Percentiles rank a stretch among this genome's conserved stretches.
phyloP scores from a whole-genome alignment of 2,797 vertebrate genomes.

The Rhadinocentrus ornatus region DNA sequence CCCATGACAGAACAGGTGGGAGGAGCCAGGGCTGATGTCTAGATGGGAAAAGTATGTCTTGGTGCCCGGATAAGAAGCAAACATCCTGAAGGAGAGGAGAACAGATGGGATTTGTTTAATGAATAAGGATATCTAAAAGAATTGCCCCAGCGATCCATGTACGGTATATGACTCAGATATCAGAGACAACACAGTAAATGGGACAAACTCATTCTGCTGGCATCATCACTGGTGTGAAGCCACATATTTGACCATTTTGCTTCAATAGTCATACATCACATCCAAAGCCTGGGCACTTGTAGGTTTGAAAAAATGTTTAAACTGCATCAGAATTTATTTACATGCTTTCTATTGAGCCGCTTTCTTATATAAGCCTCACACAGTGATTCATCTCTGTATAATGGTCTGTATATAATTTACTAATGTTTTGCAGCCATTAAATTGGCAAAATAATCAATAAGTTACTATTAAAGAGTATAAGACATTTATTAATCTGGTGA shows the following conservation, averaged over 20 bases:
- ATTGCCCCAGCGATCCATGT: background rate
- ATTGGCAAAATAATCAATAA: background rate
- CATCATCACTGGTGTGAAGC: background rate
- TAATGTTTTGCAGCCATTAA: background rate
- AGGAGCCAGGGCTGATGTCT: conserved; percentile 78
- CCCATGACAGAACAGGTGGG: conserved; percentile 77
- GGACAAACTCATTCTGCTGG: background rate
- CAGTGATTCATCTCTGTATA: background rate
- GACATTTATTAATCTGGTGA: no score
- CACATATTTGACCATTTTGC: no score
- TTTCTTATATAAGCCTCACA: no score
- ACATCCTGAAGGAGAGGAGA: conserved; percentile 74
- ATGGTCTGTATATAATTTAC: background rate
- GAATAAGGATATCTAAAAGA: background rate
- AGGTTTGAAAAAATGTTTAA: no score
- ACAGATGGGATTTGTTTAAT: background rate
- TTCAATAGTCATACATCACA: no score
- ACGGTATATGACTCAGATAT: background rate
- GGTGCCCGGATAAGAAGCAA: conserved; percentile 76
- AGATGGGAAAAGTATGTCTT: conserved; percentile 85
- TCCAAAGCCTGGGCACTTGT: no score
- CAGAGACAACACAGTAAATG: background rate
- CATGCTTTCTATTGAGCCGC: background rate
- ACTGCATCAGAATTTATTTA: background rate
- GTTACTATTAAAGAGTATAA: background rate